These are phyloP conservation scores for Grus americana DNA, from an alignment of 2,113 vertebrate genomes.

Conservation along the genomic window DNA sequence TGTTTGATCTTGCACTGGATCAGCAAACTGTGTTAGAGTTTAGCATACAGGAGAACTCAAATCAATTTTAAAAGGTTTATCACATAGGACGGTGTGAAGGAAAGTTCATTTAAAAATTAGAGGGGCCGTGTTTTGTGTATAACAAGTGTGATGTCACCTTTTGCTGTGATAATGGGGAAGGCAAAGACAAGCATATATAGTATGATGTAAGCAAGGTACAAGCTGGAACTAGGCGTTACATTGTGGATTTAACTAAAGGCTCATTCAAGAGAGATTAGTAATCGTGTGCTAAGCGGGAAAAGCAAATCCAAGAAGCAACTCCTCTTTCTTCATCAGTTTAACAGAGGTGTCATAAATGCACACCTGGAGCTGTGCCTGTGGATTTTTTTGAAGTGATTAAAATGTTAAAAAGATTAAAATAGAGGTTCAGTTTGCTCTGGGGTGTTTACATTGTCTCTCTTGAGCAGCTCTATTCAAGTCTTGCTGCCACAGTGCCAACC, in stretches of 20 bases:
- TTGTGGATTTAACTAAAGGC: neutral
- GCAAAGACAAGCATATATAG: neutral
- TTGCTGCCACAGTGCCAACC: neutral
- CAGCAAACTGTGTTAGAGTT: constrained; percentile 64
- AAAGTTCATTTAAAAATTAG: constrained; percentile 19
- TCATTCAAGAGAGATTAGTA: neutral
- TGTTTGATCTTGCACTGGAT: constrained; percentile 86
- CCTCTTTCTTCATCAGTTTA: neutral
- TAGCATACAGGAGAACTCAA: constrained; percentile 1
- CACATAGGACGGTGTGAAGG: neutral
- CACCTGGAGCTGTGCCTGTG: neutral
- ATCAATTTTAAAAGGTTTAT: neutral
- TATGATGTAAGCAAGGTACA: neutral
- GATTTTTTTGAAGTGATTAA: neutral
- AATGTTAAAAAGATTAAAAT: constrained; percentile 16
- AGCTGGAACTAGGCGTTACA: neutral
- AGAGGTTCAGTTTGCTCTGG: neutral
- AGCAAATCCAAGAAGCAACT: neutral
- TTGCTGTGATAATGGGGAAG: too few species aligned
- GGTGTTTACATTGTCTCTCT: constrained; percentile 22
- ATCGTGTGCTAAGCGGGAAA: neutral
- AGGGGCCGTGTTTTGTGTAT: neutral
- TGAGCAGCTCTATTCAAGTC: constrained; percentile 19
- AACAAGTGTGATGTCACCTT: neutral
- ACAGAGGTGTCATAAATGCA: neutral